A percentile compares a stretch with the other conserved stretches of the same genome.
phyloP scores from a whole-genome alignment of 2,888 invertebrate genomes.

The Acanthococcus lagerstroemiae region DNA sequence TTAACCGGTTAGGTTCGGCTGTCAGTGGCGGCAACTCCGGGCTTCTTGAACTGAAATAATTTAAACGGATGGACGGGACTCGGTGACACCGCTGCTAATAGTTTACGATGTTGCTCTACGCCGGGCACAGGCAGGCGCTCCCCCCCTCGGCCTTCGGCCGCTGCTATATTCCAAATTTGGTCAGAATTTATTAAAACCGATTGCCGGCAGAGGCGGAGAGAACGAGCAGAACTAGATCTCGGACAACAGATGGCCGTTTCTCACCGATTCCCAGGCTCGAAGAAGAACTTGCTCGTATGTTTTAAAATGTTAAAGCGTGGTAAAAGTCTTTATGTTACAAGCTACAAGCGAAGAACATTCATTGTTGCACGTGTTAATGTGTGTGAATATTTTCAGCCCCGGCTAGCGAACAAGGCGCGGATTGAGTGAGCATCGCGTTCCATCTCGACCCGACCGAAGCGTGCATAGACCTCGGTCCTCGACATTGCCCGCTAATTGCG shows the following conservation, averaged over 20 bases:
- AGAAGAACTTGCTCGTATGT: not conserved
- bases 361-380: no score
- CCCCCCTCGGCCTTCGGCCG: not conserved
- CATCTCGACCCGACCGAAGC: no score
- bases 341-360: no score
- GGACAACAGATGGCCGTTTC: not conserved
- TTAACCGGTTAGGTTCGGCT: conserved; percentile 10
- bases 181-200: not conserved
- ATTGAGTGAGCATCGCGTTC: no score
- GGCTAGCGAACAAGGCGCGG: no score
- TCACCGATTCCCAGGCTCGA: not conserved
- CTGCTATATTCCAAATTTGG: not conserved
- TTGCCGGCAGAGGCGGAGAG: not conserved
- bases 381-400: no score
- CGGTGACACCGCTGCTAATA: conserved; percentile 23
- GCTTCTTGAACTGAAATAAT: conserved; percentile 15
- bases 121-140: not conserved
- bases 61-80: conserved; percentile 15
- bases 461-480: no score
- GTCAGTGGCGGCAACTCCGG: not conserved
- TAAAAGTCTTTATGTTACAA: not conserved
- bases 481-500: no score
- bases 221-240: not conserved
- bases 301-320: not conserved
- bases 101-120: conserved; percentile 21